Base-by-base conservation (phyloP, 2,113 vertebrate genomes). In the Oncorhynchus nerka region DNA sequence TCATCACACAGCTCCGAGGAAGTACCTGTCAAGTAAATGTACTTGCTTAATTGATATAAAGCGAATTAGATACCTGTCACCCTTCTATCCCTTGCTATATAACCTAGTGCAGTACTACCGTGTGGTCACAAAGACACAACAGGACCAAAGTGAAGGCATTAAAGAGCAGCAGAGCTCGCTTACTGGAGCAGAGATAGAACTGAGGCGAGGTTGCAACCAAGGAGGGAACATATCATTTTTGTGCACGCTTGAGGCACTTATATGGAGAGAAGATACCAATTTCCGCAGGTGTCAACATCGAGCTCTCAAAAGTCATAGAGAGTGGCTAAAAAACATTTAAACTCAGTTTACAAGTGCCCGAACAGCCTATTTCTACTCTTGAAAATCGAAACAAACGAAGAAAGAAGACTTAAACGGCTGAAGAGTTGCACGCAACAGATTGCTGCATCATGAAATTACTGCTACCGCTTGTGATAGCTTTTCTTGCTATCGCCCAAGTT, bases 391-490 rank as follows among this genome's bases (percentile, higher is more conserved):
- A 39, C 8, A 39, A 39, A 39, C 39, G 39, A 61, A 57, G 74
- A 55, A 34, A 20, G 16, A 51, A 69, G 71, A 71, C 8, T 34
- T 57, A 64, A 20, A n/a, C 13, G 62, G 65, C 45, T 48, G 15
- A 34, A 32, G 3, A 73, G 65, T 76, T 70, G 66, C 68, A 70
- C 74, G 45, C 74, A 61, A 70, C 74, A 75, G 68, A 34, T 74
- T 72, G 78, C 82, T 64, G 19, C 91, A 91, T 62, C 80, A 99
- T 97, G 97, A 98, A 95, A 85, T 86, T 93, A 72, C 75, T 94
- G 12, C 72, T 97, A 49, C 92, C 94, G 15, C 78, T 95, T 76
- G 88, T 95, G 4, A 87, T 96, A 75, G 81, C 93, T 45, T 89
- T 96, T 70, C 83, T 97, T 75, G 83, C 93, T 85, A 91, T 93